A percentile compares a stretch with the other conserved stretches of the same genome.
phyloP scores from a whole-genome alignment of 2,113 vertebrate genomes.

The Gopherus evgoodei region DNA sequence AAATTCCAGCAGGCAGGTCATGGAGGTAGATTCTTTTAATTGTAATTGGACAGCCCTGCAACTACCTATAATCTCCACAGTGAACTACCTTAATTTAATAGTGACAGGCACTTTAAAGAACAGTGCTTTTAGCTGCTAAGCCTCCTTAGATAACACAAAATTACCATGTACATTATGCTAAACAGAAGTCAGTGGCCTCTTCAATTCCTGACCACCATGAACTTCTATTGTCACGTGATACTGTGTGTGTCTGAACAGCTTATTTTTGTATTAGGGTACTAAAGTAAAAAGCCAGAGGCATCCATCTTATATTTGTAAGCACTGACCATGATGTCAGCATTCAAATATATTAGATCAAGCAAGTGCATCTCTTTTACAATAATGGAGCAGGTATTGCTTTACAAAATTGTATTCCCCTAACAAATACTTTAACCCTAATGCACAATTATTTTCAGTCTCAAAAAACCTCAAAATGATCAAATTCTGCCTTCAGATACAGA shows the following conservation, averaged over 20 bases:
- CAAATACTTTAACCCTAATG: neutral
- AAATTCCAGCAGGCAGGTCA: neutral
- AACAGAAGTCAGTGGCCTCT: neutral
- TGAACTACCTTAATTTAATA: neutral
- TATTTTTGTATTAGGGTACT: rapidly evolving
- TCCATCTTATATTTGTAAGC: neutral
- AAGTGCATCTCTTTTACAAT: neutral
- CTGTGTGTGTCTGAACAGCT: neutral
- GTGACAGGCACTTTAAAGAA: conserved; percentile 6
- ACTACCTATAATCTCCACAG: neutral
- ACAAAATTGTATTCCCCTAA: neutral
- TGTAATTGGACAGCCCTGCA: neutral
- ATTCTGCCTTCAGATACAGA: neutral
- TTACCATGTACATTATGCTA: neutral
- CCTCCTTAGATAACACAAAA: neutral
- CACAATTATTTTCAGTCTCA: neutral
- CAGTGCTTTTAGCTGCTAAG: neutral
- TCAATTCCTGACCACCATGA: neutral
- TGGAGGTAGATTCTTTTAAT: neutral
- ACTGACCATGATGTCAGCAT: neutral
- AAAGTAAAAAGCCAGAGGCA: neutral
- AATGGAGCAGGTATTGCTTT: neutral
- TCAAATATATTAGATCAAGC: conserved; percentile 22
- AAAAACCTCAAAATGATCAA: neutral
- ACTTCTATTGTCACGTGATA: neutral